These are phyloP conservation scores for Acanthisitta chloris DNA, from an alignment of 2,113 vertebrate genomes.

Conservation along the genomic window DNA sequence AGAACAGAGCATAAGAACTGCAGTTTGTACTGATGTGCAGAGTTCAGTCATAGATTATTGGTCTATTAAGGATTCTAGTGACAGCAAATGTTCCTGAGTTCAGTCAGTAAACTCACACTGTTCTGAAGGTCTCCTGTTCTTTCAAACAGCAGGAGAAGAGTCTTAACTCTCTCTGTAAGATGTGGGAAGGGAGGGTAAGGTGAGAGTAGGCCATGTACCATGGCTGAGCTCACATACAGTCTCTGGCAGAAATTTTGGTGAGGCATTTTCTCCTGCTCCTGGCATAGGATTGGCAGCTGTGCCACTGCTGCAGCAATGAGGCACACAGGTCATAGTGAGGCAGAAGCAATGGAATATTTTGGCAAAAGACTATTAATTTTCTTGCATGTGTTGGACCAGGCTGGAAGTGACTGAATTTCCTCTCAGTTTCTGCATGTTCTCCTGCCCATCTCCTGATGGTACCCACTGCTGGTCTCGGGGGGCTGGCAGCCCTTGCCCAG, in stretches of 20 bases:
- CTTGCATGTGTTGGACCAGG: neutral
- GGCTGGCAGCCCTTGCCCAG: neutral
- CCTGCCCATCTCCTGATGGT: neutral
- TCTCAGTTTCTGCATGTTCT: neutral
- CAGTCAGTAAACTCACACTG: neutral
- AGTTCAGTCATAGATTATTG: neutral
- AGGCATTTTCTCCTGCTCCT: neutral
- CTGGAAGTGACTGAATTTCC: neutral
- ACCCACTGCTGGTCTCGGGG: neutral
- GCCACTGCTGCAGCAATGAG: neutral
- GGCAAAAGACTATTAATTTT: neutral
- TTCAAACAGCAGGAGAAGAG: neutral
- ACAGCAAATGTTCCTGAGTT: neutral
- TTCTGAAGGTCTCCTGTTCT: neutral
- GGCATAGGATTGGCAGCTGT: neutral
- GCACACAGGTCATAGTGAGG: neutral
- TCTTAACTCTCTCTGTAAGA: neutral
- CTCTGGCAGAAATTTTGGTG: neutral
- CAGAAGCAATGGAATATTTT: neutral
- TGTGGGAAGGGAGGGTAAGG: neutral
- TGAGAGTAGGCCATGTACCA: neutral
- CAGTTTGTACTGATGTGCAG: neutral
- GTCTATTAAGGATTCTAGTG: neutral
- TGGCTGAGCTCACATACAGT: neutral
- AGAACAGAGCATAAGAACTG: neutral